These are phyloP conservation scores for Amiota mariae DNA, from an alignment of 2,888 invertebrate genomes.

Conservation along the genomic window DNA sequence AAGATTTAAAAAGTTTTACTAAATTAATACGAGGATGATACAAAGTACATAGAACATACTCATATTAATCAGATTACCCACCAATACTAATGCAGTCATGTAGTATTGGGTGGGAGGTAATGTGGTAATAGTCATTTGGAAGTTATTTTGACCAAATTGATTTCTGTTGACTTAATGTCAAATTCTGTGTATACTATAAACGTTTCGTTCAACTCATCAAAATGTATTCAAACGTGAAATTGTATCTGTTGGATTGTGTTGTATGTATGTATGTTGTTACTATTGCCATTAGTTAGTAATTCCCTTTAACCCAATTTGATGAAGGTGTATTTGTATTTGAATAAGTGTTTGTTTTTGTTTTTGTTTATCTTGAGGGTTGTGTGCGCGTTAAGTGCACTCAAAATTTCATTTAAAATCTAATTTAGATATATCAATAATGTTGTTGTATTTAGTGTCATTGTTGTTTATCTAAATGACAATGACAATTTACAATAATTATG, in stretches of 20 bases:
- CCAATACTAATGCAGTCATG: neutral
- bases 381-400: conserved; percentile 13
- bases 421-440: neutral
- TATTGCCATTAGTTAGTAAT: conserved; percentile 5
- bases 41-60: too few species aligned
- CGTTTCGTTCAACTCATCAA: conserved; percentile 1
- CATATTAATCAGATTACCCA: neutral
- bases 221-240: conserved; percentile 9
- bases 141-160: conserved; percentile 56
- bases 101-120: neutral
- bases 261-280: conserved; percentile 37
- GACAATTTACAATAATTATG: neutral
- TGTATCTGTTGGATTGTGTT: conserved; percentile 36
- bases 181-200: conserved; percentile 15
- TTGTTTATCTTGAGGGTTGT: neutral
- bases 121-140: conserved; percentile 44
- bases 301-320: neutral
- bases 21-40: too few species aligned
- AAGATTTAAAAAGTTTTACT: too few species aligned
- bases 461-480: conserved; percentile 2
- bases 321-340: too few species aligned
- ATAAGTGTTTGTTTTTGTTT: neutral
- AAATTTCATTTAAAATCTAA: conserved; percentile 16
- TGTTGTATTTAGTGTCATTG: neutral
- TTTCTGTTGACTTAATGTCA: conserved; percentile 51